Conservation (phyloP, 2,797 vertebrate genomes). For the Staurois parvus region DNA sequence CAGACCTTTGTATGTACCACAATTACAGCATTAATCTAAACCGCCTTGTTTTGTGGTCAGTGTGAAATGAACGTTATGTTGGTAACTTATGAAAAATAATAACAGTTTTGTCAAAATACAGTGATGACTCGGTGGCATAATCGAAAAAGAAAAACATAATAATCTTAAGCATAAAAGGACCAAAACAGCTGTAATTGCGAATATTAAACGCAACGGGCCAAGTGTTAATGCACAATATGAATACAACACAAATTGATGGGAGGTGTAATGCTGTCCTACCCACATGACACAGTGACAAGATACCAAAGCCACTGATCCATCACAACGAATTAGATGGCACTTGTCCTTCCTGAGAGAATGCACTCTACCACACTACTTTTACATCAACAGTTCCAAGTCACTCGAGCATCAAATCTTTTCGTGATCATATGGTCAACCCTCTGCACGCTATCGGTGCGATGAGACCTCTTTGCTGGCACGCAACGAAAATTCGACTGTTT, state of each 20-base stretch:
- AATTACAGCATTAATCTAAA: constrained; percentile 3
- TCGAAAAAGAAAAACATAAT: background rate
- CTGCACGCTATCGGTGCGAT: constrained; percentile 62
- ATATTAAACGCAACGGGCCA: constrained; percentile 3
- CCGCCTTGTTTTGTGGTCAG: background rate
- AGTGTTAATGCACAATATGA: constrained; percentile 34
- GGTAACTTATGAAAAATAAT: background rate
- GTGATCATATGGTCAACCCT: constrained; percentile 55
- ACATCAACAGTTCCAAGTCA: constrained; percentile 51
- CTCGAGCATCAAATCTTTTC: constrained; percentile 64
- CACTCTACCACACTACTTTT: constrained; percentile 56
- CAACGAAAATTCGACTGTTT: constrained; percentile 53
- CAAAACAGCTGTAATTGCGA: background rate
- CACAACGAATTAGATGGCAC: constrained; percentile 44
- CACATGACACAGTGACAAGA: constrained; percentile 28
- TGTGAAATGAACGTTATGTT: background rate
- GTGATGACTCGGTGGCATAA: background rate
- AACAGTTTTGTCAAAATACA: background rate
- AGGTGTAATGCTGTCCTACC: constrained; percentile 19
- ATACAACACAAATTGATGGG: constrained; percentile 12
- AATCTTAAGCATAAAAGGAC: background rate
- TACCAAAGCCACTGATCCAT: constrained; percentile 55
- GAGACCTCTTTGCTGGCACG: background rate
- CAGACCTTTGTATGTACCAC: background rate
- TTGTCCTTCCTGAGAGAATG: constrained; percentile 28